Conservation (phyloP, 1,140 invertebrate species). For the Ylistrum balloti region DNA sequence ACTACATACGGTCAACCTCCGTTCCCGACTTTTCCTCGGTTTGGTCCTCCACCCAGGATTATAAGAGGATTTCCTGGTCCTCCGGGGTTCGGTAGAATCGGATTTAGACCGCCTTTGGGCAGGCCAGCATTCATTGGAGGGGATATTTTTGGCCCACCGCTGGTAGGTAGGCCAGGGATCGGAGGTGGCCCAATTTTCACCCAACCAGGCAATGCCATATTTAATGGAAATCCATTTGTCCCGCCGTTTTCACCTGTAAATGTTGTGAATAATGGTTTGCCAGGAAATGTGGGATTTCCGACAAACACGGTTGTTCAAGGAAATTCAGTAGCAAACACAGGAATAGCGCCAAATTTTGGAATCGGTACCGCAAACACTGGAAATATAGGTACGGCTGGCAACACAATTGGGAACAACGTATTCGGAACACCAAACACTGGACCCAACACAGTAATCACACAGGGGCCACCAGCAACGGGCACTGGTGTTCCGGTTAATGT, state of each 20-base stretch:
- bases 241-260: neutral
- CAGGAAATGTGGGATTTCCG: neutral
- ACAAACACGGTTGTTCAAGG: neutral
- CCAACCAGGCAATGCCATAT: neutral
- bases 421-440: neutral
- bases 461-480: neutral
- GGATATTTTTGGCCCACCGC: neutral
- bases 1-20: neutral
- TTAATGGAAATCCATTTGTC: conserved; percentile 3
- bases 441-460: no score
- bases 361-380: neutral
- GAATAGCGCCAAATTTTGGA: neutral
- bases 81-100: neutral
- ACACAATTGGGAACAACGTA: neutral
- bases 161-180: neutral
- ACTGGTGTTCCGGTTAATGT: no score
- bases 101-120: neutral
- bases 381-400: neutral
- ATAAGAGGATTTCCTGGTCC: neutral
- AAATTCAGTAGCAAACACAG: neutral
- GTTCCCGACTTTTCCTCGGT: neutral
- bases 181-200: neutral
- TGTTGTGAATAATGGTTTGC: conserved; percentile 25
- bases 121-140: conserved; percentile 11
- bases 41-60: neutral